These are phyloP conservation scores for Porites lutea DNA, from an alignment of 64 coral and sea anemone genomes.

Conservation along the genomic window DNA sequence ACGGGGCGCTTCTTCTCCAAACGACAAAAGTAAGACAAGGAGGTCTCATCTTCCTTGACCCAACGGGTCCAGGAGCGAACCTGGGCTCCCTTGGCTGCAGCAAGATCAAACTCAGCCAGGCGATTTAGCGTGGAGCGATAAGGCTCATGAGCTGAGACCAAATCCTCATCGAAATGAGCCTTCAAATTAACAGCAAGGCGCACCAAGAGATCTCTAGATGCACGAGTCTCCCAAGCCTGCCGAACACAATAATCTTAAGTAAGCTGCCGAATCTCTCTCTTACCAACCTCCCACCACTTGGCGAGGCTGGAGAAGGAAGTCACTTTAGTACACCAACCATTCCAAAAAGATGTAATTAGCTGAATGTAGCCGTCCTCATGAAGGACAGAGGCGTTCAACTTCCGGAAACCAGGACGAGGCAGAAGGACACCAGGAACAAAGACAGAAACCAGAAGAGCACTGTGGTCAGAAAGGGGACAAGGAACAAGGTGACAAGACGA, in stretches of 20 bases:
- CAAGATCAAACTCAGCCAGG: neutral
- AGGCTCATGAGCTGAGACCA: neutral
- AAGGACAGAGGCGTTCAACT: constrained; percentile 52
- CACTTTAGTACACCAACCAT: neutral
- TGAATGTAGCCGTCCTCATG: constrained; percentile 22
- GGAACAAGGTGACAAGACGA: neutral
- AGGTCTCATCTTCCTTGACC: constrained; percentile 48
- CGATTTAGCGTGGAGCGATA: neutral
- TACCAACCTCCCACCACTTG: constrained; percentile 70
- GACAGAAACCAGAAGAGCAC: neutral
- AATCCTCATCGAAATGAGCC: neutral
- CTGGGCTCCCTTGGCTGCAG: constrained; percentile 42
- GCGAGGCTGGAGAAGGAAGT: neutral
- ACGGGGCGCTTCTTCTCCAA: neutral
- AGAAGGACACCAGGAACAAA: neutral
- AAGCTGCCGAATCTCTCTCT: neutral
- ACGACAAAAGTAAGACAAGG: constrained; percentile 23
- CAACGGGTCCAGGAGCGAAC: constrained; percentile 19
- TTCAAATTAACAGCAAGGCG: neutral
- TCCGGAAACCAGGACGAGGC: constrained; percentile 37
- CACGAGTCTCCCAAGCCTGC: no score
- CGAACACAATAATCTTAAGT: neutral
- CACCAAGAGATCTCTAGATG: neutral
- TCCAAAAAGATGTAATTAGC: constrained; percentile 24
- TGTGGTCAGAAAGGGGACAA: constrained; percentile 55